Conservation (phyloP, 2,888 invertebrate genomes). For the Yponomeuta plumbellus region DNA sequence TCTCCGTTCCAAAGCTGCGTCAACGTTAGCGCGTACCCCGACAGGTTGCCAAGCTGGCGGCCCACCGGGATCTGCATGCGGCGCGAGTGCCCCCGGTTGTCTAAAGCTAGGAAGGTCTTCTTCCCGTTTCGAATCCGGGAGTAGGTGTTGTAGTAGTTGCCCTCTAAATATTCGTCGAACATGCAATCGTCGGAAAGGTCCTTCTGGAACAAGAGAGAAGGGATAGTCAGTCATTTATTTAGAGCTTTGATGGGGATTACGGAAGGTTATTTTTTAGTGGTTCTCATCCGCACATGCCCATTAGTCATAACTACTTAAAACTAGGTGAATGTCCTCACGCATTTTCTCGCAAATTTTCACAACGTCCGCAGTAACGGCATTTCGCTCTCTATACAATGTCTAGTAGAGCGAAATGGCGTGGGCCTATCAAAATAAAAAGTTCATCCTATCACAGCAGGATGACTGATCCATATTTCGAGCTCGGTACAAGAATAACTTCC, state of each 20-base stretch:
- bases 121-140: slow-evolving; percentile 80
- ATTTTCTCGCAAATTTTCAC: too few species aligned
- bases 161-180: slow-evolving; percentile 90
- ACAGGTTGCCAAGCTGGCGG: slow-evolving; percentile 82
- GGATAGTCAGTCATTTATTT: slow-evolving; percentile 20
- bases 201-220: slow-evolving; percentile 82
- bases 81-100: slow-evolving; percentile 83
- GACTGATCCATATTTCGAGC: too few species aligned
- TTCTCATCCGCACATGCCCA: too few species aligned
- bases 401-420: too few species aligned
- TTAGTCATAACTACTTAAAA: too few species aligned
- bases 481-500: too few species aligned
- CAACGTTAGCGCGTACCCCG: slow-evolving; percentile 83
- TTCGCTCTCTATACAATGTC: too few species aligned
- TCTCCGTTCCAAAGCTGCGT: slow-evolving; percentile 57
- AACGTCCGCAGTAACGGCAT: too few species aligned
- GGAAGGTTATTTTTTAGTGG: too few species aligned
- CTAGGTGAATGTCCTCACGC: too few species aligned
- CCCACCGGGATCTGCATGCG: slow-evolving; percentile 82
- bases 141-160: slow-evolving; percentile 91
- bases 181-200: slow-evolving; percentile 90
- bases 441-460: too few species aligned
- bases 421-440: too few species aligned
- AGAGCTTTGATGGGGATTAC: not conserved
- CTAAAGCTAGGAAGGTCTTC: slow-evolving; percentile 86